These are phyloP conservation scores for Notothenia coriiceps DNA, from an alignment of 2,113 vertebrate species.

Conservation along the genomic window DNA sequence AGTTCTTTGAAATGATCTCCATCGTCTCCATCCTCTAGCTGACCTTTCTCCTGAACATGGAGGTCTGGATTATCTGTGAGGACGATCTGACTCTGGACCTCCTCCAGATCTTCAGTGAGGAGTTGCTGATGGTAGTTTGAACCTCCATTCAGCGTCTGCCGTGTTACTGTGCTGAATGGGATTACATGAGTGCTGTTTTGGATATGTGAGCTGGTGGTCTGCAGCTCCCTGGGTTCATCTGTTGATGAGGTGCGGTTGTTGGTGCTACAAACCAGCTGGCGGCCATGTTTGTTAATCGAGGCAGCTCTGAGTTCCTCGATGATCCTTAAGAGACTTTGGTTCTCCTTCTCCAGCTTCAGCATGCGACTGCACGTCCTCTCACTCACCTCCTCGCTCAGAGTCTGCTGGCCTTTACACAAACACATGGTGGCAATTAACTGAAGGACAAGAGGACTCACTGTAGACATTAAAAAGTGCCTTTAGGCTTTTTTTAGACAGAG, in stretches of 20 bases:
- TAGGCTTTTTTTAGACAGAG: background rate
- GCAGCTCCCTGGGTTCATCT: slow-evolving; percentile 3
- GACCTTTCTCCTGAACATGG: slow-evolving; percentile 88
- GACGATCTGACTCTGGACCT: slow-evolving; percentile 67
- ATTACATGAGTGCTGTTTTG: slow-evolving; percentile 3
- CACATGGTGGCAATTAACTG: slow-evolving; percentile 10
- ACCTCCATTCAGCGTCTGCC: slow-evolving; percentile 35
- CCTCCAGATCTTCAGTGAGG: slow-evolving; percentile 18
- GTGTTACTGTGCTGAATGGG: background rate
- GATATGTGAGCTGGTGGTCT: slow-evolving; percentile 14
- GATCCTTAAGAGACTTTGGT: slow-evolving; percentile 85
- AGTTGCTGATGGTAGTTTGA: slow-evolving; percentile 33
- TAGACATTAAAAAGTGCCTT: slow-evolving; percentile 7
- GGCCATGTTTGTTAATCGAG: slow-evolving; percentile 26
- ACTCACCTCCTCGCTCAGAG: slow-evolving; percentile 87
- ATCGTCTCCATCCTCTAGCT: slow-evolving; percentile 82
- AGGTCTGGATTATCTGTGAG: slow-evolving; percentile 25
- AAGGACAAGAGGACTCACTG: background rate
- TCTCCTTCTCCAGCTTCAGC: slow-evolving; percentile 95
- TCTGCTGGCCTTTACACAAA: slow-evolving; percentile 82
- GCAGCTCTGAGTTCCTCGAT: slow-evolving; percentile 75
- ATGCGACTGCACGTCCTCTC: slow-evolving; percentile 91
- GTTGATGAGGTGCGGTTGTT: slow-evolving; percentile 27
- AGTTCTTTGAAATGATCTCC: slow-evolving; percentile 62
- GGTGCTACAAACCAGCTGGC: background rate